Base-by-base conservation (phyloP, 2,113 vertebrate genomes). In the Ctenodactylus gundi region DNA sequence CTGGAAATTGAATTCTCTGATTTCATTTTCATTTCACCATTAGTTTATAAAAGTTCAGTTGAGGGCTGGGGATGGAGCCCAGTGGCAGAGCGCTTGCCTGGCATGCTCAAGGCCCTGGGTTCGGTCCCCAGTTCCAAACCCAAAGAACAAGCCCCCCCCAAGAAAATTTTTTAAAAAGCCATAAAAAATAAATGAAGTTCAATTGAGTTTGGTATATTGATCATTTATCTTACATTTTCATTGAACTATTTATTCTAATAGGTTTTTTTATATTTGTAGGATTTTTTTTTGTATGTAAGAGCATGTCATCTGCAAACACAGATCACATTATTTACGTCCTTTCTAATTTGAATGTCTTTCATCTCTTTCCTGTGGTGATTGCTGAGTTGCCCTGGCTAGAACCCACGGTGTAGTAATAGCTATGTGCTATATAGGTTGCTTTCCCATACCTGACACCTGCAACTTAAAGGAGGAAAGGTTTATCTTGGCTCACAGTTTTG, bases 1-100 rank as follows among this genome's bases (percentile, higher is more conserved):
- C 57, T 73, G 18, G n/a, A 72, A 77, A 78, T 84, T 78, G 9
- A 41, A 36, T 70, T 89, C 89, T 85, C 21, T 73, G 51, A 73
- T 85, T 95, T 75, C 62, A 53, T 82, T 82, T 93, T 93, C 51
- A n/a, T 46, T 60, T 62, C 14, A 80, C 46, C 85, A 36, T 80
- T 88, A 83, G 58, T 58, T 25, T 39, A 36, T 70, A 70, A 41
- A 39, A 41, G 36, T 70, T 20, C 36, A 12, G 36, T 41, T 23
- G n/a, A n/a, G n/a, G n/a, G n/a, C n/a, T n/a, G n/a, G n/a, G n/a
- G n/a, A n/a, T n/a, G n/a, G n/a, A n/a, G n/a, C n/a, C n/a, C n/a
- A n/a, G n/a, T n/a, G n/a, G n/a, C n/a, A n/a, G n/a, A n/a, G n/a
- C n/a, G n/a, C n/a, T n/a, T n/a, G n/a, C n/a, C n/a, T n/a, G n/a